Evolutionary conservation across 1,140 invertebrate genomes (phyloP).

Genomic region (Drosophila rhopaloa): DNA sequence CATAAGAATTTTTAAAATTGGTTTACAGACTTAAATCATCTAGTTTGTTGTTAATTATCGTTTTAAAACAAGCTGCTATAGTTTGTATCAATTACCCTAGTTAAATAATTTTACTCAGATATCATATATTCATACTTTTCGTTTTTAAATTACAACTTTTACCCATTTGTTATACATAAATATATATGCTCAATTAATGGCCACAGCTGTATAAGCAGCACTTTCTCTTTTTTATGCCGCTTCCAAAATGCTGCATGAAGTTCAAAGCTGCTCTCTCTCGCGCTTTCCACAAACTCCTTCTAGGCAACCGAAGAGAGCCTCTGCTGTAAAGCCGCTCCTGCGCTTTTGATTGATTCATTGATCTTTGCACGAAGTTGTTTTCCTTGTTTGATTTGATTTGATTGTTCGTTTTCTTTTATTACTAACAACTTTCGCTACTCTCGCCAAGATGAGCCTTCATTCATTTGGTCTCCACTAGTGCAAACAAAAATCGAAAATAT

Average conservation of each 20-base stretch:
- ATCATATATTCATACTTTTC: too few species aligned
- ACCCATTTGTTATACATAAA: too few species aligned
- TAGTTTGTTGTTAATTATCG: too few species aligned
- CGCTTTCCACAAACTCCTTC: conserved; percentile 16
- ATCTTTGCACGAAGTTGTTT: conserved; percentile 33
- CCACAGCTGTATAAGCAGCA: neutral
- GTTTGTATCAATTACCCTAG: too few species aligned
- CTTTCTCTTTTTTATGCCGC: conserved; percentile 12
- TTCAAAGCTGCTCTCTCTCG: conserved; percentile 20
- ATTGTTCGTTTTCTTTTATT: conserved; percentile 22
- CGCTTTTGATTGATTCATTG: conserved; percentile 5
- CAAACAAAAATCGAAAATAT: neutral
- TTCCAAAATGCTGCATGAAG: conserved; percentile 28
- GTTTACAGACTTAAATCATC: too few species aligned
- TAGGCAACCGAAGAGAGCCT: conserved; percentile 34
- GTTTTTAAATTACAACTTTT: too few species aligned
- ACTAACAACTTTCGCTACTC: conserved; percentile 14
- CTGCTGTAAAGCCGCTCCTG: conserved; percentile 10
- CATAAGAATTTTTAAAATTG: too few species aligned
- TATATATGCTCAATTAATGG: neutral
- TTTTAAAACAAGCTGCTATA: too few species aligned
- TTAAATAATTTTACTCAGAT: too few species aligned
- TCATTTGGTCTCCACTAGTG: conserved; percentile 1
- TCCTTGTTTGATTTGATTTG: conserved; percentile 14
- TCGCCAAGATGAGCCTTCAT: neutral